Percentiles rank a stretch among this genome's conserved stretches.
Evolutionary conservation across 2,797 vertebrate genomes (phyloP).

Genomic region (Peromyscus nudipes): DNA sequence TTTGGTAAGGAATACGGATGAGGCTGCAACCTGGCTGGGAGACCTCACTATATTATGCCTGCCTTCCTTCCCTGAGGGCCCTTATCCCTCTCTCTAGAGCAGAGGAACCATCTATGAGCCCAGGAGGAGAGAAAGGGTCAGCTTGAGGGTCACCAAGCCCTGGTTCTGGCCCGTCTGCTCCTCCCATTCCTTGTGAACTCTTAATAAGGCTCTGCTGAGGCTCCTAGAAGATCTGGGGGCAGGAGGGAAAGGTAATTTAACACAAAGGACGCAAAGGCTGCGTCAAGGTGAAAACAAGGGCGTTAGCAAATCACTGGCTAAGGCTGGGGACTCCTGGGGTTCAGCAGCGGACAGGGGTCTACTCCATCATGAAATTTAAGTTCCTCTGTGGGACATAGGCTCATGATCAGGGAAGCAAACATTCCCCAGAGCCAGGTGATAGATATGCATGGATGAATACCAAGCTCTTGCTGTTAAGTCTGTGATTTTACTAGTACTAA

Average conservation of each 20-base stretch:
- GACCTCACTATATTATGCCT: accelerated
- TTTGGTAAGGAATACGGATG: accelerated
- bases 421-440: accelerated
- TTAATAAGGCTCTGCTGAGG: accelerated
- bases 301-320: not conserved
- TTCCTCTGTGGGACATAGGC: not conserved
- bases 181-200: not conserved
- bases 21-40: too few relatives aligned
- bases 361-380: accelerated
- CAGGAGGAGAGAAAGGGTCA: not conserved
- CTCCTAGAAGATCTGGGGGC: too few relatives aligned
- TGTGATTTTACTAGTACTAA: not conserved
- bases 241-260: not conserved
- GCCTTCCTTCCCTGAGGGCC: not conserved
- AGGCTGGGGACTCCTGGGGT: too few relatives aligned
- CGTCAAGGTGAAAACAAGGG: not conserved
- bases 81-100: not conserved
- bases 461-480: not conserved
- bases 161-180: accelerated
- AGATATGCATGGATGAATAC: accelerated
- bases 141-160: too few relatives aligned
- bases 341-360: not conserved
- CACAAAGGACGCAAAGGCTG: not conserved
- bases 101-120: accelerated
- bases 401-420: not conserved